These are phyloP conservation scores for Acronicta leporina DNA, from an alignment of 2,888 invertebrate genomes.

Conservation along the genomic window DNA sequence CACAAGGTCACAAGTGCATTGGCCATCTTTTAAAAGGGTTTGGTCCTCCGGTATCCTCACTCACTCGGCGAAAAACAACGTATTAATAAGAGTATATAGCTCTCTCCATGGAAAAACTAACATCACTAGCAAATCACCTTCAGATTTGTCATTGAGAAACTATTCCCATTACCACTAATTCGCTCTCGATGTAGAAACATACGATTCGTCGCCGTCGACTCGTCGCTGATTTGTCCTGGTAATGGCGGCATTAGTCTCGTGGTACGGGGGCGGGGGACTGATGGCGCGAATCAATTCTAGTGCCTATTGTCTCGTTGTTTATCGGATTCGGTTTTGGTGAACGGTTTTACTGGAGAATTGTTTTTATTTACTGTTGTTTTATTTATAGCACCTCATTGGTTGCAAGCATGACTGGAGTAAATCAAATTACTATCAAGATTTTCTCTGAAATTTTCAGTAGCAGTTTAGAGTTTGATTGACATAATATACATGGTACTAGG, in stretches of 20 bases:
- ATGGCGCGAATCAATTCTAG: constrained; percentile 60
- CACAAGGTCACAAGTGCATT: too few relatives aligned
- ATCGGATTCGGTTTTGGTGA: constrained; percentile 39
- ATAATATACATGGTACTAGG: too few relatives aligned
- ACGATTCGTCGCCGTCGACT: constrained; percentile 56
- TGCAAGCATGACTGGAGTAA: too few relatives aligned
- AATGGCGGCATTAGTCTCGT: constrained; percentile 62
- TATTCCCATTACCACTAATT: constrained; percentile 59
- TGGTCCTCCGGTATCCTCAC: too few relatives aligned
- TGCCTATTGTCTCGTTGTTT: constrained; percentile 57
- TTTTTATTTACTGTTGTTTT: constrained; percentile 4
- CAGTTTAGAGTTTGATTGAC: too few relatives aligned
- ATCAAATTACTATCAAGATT: too few relatives aligned
- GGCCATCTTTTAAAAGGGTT: too few relatives aligned
- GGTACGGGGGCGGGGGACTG: constrained; percentile 35
- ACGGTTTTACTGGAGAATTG: constrained; percentile 16
- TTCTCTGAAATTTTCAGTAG: too few relatives aligned
- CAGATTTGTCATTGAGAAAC: constrained; percentile 39
- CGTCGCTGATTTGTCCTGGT: constrained; percentile 62
- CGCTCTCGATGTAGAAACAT: constrained; percentile 56
- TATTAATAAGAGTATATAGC: too few relatives aligned
- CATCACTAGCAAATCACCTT: neutral
- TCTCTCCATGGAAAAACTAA: neutral
- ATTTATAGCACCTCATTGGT: too few relatives aligned
- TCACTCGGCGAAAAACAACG: too few relatives aligned